Evolutionary conservation across 2,113 vertebrate genomes (phyloP).

Genomic region (Pseudorectes ferrugineus): DNA sequence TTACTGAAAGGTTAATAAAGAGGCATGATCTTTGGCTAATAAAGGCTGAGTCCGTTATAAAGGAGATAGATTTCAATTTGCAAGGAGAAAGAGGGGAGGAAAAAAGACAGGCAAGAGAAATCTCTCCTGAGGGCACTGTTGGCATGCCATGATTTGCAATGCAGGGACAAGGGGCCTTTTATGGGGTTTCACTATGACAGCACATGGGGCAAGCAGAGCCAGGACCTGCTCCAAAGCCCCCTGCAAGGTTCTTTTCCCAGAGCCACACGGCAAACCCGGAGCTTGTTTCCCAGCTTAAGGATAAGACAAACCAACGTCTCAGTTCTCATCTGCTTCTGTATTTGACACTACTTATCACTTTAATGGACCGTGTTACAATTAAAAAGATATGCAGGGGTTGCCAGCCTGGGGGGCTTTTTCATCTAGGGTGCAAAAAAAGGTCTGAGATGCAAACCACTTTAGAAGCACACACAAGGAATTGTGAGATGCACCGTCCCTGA

Average conservation of each 20-base stretch:
- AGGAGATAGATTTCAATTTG: not conserved
- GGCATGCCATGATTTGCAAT: not conserved
- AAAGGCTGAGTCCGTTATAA: not conserved
- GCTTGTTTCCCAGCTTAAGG: not conserved
- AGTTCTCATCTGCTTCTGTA: not conserved
- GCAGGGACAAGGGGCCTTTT: not conserved
- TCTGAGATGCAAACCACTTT: not conserved
- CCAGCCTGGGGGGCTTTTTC: not conserved
- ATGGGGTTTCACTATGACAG: not conserved
- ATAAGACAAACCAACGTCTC: not conserved
- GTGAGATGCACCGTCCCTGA: not conserved
- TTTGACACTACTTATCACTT: not conserved
- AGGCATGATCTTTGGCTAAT: not conserved
- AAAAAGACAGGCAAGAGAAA: not conserved
- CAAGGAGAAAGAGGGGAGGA: not conserved
- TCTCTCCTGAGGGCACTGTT: not conserved
- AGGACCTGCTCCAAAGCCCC: not conserved
- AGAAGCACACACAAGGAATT: not conserved
- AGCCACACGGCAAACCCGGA: not conserved
- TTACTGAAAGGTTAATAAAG: constrained; percentile 26
- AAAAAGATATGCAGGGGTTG: not conserved
- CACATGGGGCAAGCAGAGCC: not conserved
- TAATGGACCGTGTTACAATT: not conserved
- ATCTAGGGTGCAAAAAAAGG: not conserved
- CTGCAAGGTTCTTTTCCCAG: not conserved